Evolutionary conservation across 92 coral and sea anemone species (phyloP).

Genomic region (Parazoanthus darwini): DNA sequence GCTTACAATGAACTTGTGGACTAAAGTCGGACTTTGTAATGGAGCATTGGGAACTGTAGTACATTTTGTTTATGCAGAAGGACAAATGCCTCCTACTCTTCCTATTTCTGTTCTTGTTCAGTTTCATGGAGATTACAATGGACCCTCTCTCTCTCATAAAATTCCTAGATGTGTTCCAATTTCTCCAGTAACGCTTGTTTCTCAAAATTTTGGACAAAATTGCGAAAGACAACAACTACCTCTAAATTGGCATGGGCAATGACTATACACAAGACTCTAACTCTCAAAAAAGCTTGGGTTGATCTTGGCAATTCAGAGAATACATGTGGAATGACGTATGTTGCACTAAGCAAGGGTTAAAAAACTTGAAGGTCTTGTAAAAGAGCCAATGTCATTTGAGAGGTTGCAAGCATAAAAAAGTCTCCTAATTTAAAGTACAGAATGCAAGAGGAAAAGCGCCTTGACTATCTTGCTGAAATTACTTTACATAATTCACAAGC

Average conservation of each 20-base stretch:
- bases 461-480: slow-evolving; percentile 19
- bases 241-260: slow-evolving; percentile 45
- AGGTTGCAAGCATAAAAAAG: slow-evolving; percentile 39
- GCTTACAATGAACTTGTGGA: slow-evolving; percentile 46
- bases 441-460: slow-evolving; percentile 36
- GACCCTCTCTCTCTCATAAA: slow-evolving; percentile 42
- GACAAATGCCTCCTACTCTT: slow-evolving; percentile 43
- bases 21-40: slow-evolving; percentile 53
- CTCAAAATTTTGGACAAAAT: slow-evolving; percentile 33
- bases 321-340: slow-evolving; percentile 48
- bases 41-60: slow-evolving; percentile 28
- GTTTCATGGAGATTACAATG: slow-evolving; percentile 54
- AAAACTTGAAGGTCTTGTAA: slow-evolving; percentile 38
- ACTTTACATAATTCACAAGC: slow-evolving; percentile 14
- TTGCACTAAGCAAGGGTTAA: slow-evolving; percentile 44
- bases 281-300: slow-evolving; percentile 44
- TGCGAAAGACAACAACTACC: slow-evolving; percentile 46
- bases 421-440: slow-evolving; percentile 41
- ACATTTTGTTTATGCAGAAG: slow-evolving; percentile 46
- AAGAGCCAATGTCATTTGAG: slow-evolving; percentile 49
- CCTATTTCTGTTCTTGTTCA: slow-evolving; percentile 51
- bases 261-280: slow-evolving; percentile 35
- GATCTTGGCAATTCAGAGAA: slow-evolving; percentile 49
- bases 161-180: slow-evolving; percentile 56
- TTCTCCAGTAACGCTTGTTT: slow-evolving; percentile 16